A percentile compares a stretch with the other conserved stretches of the same genome.
phyloP scores from a whole-genome alignment of 1,140 invertebrate genomes.

The Pseudomyrmex cubaensis region DNA sequence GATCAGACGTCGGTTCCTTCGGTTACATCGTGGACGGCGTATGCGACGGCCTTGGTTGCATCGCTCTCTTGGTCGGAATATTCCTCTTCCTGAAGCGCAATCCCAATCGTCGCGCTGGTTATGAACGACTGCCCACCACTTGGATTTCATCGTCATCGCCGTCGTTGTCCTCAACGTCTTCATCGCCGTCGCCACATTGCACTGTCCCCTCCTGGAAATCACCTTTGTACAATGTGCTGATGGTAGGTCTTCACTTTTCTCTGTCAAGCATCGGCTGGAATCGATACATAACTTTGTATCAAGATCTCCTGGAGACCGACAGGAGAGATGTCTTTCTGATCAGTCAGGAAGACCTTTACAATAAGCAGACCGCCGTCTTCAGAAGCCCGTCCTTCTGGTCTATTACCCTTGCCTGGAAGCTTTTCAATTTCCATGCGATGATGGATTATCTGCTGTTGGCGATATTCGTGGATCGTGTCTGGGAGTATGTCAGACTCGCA shows the following conservation, averaged over 20 bases:
- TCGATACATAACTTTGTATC: slow-evolving; percentile 91
- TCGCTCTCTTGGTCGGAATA: slow-evolving; percentile 88
- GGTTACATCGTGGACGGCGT: slow-evolving; percentile 91
- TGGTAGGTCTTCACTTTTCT: slow-evolving; percentile 89
- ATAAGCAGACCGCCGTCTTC: slow-evolving; percentile 80
- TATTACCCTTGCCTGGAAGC: slow-evolving; percentile 91
- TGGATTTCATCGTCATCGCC: background rate
- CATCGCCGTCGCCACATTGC: slow-evolving; percentile 7
- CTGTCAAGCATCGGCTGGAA: slow-evolving; percentile 92
- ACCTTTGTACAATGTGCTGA: slow-evolving; percentile 86
- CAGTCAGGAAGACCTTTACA: slow-evolving; percentile 84
- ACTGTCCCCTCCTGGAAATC: slow-evolving; percentile 51
- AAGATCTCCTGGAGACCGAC: slow-evolving; percentile 89
- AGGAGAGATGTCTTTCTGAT: slow-evolving; percentile 81
- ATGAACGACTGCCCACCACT: slow-evolving; percentile 85
- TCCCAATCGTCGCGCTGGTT: slow-evolving; percentile 88
- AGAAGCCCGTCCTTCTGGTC: slow-evolving; percentile 90
- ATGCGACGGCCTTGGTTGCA: slow-evolving; percentile 90
- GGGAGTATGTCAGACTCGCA: slow-evolving; percentile 89
- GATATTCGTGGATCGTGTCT: slow-evolving; percentile 92
- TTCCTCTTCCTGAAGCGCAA: slow-evolving; percentile 89
- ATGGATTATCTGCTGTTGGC: slow-evolving; percentile 91
- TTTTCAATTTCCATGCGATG: slow-evolving; percentile 92
- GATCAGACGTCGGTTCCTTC: slow-evolving; percentile 89
- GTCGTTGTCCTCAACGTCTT: background rate